These are phyloP conservation scores for Epinephelus coioides DNA, from an alignment of 2,797 vertebrate genomes.

Conservation along the genomic window DNA sequence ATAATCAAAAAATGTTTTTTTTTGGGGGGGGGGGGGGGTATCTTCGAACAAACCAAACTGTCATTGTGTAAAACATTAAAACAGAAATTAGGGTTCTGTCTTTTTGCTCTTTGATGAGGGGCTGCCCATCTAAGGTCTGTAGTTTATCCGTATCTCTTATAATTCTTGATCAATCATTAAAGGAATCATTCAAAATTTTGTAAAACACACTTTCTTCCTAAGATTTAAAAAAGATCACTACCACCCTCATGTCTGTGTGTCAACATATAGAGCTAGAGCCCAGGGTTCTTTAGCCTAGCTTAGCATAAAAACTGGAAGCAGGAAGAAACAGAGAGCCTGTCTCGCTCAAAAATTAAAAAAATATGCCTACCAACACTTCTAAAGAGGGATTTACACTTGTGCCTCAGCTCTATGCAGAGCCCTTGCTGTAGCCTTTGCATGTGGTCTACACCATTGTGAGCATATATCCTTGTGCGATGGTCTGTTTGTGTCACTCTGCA, in stretches of 20 bases:
- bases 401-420: too few species aligned
- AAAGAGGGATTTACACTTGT: too few species aligned
- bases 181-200: too few species aligned
- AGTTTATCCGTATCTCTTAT: background rate
- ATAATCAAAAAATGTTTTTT: background rate
- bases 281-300: background rate
- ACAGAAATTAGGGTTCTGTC: background rate
- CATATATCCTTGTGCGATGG: too few species aligned
- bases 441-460: too few species aligned
- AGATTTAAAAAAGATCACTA: background rate
- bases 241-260: background rate
- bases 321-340: too few species aligned
- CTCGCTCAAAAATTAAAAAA: background rate
- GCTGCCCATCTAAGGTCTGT: background rate
- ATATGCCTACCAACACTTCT: background rate
- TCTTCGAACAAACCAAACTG: background rate
- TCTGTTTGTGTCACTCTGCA: too few species aligned
- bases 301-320: background rate
- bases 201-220: background rate
- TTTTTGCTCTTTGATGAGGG: background rate
- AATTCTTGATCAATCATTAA: background rate
- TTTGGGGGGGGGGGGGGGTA: background rate
- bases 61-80: background rate
- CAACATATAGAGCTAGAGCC: background rate
- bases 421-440: too few species aligned